Evolutionary conservation across 2,113 vertebrate species (phyloP).

Genomic region (Microcebus tavaratra): DNA sequence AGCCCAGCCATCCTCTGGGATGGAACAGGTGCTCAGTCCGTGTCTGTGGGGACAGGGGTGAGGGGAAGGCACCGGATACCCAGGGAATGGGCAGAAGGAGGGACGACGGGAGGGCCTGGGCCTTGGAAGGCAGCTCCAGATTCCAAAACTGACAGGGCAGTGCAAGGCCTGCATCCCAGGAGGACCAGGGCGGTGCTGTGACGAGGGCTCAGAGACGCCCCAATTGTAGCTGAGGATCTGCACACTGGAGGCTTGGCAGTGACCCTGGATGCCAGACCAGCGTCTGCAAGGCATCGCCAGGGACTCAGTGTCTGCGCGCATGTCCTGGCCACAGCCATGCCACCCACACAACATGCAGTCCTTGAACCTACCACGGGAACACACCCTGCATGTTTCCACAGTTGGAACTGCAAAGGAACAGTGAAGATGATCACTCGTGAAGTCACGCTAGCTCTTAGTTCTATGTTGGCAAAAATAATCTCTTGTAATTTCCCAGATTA

Average conservation of each 20-base stretch:
- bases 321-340: accelerated
- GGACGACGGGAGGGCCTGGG: no score
- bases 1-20: not conserved
- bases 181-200: accelerated
- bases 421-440: no score
- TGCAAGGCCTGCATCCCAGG: no score
- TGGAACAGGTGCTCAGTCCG: not conserved
- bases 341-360: accelerated
- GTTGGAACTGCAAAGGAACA: not conserved
- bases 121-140: not conserved
- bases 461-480: not conserved
- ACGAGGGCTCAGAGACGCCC: no score
- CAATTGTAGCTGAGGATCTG: accelerated
- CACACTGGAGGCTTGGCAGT: accelerated
- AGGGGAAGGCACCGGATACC: accelerated
- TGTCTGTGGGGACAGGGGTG: accelerated
- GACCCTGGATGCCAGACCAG: no score
- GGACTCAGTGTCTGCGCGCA: accelerated
- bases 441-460: not conserved
- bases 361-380: accelerated
- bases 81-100: accelerated
- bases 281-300: accelerated
- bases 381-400: accelerated
- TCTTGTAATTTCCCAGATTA: not conserved
- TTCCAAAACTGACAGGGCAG: no score